Conservation (phyloP, 2,888 invertebrate genomes). For the Sepioteuthis lessoniana region DNA sequence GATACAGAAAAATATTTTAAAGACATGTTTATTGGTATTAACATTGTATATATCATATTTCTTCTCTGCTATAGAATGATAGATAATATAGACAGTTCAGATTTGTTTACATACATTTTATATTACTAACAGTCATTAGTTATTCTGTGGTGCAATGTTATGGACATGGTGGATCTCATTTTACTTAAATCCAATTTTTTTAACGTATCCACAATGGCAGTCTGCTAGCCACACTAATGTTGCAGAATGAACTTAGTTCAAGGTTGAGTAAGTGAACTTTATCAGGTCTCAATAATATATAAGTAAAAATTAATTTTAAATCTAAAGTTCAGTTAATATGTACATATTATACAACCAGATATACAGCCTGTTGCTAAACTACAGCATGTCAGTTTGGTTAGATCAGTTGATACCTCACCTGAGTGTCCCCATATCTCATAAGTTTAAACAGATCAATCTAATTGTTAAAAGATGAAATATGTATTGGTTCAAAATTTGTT, state of each 20-base stretch:
- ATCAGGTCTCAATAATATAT: neutral
- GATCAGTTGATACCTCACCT: too few relatives aligned
- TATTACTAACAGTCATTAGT: neutral
- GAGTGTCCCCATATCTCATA: too few relatives aligned
- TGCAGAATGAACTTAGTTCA: neutral
- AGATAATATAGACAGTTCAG: neutral
- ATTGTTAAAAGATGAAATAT: too few relatives aligned
- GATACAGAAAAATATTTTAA: neutral
- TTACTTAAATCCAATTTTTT: neutral
- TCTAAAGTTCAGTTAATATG: neutral
- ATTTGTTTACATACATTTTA: neutral
- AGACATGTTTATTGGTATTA: neutral
- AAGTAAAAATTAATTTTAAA: neutral
- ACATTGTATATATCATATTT: neutral
- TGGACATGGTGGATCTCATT: neutral
- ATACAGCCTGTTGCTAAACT: neutral
- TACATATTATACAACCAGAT: neutral
- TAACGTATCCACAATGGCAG: neutral
- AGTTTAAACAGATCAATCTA: too few relatives aligned
- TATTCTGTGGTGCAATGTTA: neutral
- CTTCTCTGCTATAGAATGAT: neutral
- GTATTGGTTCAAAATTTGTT: neutral
- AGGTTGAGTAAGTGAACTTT: neutral
- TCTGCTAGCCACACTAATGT: too few relatives aligned
- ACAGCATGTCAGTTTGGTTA: too few relatives aligned